Conservation (phyloP, 2,113 vertebrate genomes). For the Dasyurus viverrinus region DNA sequence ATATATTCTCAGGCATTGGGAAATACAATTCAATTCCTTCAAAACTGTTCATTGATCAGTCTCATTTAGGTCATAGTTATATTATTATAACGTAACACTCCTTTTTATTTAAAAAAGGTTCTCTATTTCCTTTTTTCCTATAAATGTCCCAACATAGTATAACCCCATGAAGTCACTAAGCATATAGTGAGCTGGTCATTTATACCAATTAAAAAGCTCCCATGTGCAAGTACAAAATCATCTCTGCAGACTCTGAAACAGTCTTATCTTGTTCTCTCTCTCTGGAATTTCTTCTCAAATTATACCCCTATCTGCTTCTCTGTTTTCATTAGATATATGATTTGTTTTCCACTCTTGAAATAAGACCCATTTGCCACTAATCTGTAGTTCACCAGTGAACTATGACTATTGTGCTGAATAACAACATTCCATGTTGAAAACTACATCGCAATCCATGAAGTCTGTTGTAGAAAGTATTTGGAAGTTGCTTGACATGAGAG, state of each 20-base stretch:
- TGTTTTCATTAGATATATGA: constrained; percentile 8
- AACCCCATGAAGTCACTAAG: neutral
- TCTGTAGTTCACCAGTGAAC: constrained; percentile 31
- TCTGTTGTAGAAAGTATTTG: neutral
- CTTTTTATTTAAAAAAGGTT: neutral
- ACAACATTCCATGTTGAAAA: neutral
- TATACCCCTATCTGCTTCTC: constrained; percentile 10
- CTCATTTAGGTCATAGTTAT: neutral
- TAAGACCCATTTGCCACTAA: constrained; percentile 31
- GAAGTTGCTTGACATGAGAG: neutral
- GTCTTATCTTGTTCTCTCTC: neutral
- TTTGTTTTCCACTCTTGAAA: constrained; percentile 28
- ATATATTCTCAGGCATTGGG: constrained; percentile 36
- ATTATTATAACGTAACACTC: neutral
- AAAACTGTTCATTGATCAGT: constrained; percentile 16
- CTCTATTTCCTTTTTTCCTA: neutral
- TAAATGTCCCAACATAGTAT: neutral
- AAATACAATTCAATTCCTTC: constrained; percentile 46
- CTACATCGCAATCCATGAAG: neutral
- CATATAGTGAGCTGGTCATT: neutral
- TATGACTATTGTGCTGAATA: neutral
- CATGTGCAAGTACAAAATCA: neutral
- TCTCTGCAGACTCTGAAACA: neutral
- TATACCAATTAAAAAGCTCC: neutral
- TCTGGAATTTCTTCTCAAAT: neutral